phyloP scores from a whole-genome alignment of 2,797 vertebrate species.

The Manis pentadactyla region DNA sequence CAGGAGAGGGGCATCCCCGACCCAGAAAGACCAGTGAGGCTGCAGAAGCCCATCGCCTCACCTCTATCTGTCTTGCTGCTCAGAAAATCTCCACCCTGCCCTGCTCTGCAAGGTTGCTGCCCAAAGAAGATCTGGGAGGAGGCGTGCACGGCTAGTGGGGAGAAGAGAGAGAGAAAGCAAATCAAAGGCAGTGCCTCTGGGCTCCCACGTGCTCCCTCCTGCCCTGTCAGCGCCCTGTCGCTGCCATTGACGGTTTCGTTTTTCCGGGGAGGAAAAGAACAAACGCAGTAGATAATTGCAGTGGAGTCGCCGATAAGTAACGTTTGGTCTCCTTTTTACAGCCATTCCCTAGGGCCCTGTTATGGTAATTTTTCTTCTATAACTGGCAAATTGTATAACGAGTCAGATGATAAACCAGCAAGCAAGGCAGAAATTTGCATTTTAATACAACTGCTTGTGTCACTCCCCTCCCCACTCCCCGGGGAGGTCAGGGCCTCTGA shows the following conservation, averaged over 20 bases:
- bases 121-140: not conserved
- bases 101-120: not conserved
- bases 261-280: conserved; percentile 80
- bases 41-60: not conserved
- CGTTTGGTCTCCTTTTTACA: conserved; percentile 89
- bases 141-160: fast-evolving
- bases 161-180: not conserved
- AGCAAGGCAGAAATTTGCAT: conserved; percentile 94
- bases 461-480: conserved; percentile 74
- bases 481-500: conserved; percentile 71
- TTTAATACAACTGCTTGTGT: conserved; percentile 94
- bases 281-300: conserved; percentile 85
- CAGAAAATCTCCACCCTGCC: not conserved
- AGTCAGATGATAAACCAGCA: conserved; percentile 93
- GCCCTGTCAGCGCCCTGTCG: conserved; percentile 61
- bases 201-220: not conserved
- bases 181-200: not conserved
- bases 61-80: not conserved
- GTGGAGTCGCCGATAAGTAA: conserved; percentile 86
- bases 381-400: conserved; percentile 89
- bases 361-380: conserved; percentile 93
- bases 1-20: not conserved
- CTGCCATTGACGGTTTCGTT: conserved; percentile 72
- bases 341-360: conserved; percentile 89
- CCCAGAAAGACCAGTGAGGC: not conserved